A percentile compares a stretch with the other conserved stretches of the same genome.
Conservation (phyloP, 1,140 invertebrate species). For the Lamellibrachia luymesi region DNA sequence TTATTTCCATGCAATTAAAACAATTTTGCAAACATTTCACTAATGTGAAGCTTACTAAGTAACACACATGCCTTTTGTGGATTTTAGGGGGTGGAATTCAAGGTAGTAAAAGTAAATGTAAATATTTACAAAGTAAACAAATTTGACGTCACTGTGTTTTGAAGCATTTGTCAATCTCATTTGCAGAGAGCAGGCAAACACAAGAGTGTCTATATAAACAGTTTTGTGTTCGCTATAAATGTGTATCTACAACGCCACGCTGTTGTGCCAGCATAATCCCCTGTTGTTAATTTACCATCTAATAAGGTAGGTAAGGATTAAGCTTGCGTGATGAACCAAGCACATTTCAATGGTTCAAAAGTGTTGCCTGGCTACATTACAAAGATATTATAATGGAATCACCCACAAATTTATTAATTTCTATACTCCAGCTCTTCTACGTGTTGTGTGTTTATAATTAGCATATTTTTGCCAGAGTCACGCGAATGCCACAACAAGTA, state of each 20-base stretch:
- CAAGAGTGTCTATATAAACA: neutral
- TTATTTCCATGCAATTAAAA: neutral
- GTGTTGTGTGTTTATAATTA: no score
- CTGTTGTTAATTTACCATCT: neutral
- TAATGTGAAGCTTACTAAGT: neutral
- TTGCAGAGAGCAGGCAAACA: neutral
- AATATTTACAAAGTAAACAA: neutral
- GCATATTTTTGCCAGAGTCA: no score
- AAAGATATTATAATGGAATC: neutral
- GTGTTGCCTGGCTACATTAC: neutral
- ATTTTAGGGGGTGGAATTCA: neutral
- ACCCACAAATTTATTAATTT: no score
- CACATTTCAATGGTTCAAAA: neutral
- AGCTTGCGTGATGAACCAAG: neutral
- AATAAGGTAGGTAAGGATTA: neutral
- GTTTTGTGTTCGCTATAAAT: neutral
- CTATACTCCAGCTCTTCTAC: no score
- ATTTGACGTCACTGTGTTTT: neutral
- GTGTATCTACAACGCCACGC: neutral
- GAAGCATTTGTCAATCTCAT: neutral
- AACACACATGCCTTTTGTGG: neutral
- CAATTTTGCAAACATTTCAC: neutral
- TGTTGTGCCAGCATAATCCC: neutral
- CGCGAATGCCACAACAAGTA: no score
- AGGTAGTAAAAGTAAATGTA: neutral